Evolutionary conservation across 1,140 invertebrate genomes (phyloP), one percentile per base, ranked within the genome.

Genomic region (Drosophila insularis): DNA sequence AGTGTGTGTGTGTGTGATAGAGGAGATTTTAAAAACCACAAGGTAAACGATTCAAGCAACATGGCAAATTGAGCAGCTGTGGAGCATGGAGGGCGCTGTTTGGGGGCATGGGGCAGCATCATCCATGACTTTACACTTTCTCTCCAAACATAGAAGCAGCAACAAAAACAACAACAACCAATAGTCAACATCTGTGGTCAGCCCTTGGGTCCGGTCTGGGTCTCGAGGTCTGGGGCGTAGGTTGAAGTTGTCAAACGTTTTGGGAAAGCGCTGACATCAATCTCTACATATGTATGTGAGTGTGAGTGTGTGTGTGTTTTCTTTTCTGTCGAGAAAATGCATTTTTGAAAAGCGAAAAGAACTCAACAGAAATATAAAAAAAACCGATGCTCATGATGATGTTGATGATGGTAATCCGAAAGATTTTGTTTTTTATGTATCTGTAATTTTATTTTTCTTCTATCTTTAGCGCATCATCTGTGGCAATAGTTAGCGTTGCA

Each of bases 81-180:
- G 55, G 64, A 74, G 43, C 14, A 17, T 17, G 17, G 43, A 50
- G 17, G 27, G 27, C 27, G 27, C 27, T 27, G 27, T 27, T 17
- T 13, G 11, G 35, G 40, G 63, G 73, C 71, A 40, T 37, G 35
- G 11, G 71, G 55, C 55, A 58, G 55, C 55, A 61, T 39, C 46
- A 39, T 65, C 64, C 80, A 82, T 89, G 79, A 87, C 78, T 82
- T 87, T 82, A 89, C 82, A 86, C 82, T 86, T 86, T 86, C 82
- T 71, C 75, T 72, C 46, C 40, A 64, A 50, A 55, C 60, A 37
- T 43, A 73, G 55, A 53, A 66, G 66, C 65, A 68, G 17, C 75
- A 71, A 50, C 39, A 64, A 50, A 35, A 64, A 19, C 43, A 72
- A 56, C 61, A 66, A 71, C 63, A 72, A 27, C 75, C n/a, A 53